Conservation (phyloP, 2,888 invertebrate species). For the Keiferia lycopersicella region DNA sequence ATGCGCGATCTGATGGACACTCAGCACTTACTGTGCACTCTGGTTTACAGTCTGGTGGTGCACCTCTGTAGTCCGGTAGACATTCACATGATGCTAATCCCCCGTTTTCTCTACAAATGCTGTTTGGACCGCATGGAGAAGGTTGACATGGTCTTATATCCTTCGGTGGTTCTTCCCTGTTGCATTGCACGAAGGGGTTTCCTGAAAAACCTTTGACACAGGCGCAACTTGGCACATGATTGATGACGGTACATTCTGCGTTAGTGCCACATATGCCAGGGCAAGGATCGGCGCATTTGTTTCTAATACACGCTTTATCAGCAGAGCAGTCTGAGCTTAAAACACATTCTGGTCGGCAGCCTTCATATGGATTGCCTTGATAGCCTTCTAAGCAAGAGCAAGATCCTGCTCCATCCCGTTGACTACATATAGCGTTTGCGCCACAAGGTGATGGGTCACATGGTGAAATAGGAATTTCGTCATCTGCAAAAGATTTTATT, state of each 20-base stretch:
- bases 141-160: slow-evolving; percentile 85
- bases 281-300: slow-evolving; percentile 93
- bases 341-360: slow-evolving; percentile 93
- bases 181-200: slow-evolving; percentile 83
- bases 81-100: slow-evolving; percentile 88
- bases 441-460: slow-evolving; percentile 95
- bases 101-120: slow-evolving; percentile 87
- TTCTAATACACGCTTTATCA: slow-evolving; percentile 90
- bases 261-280: slow-evolving; percentile 91
- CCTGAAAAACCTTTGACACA: slow-evolving; percentile 87
- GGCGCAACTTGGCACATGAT: slow-evolving; percentile 92
- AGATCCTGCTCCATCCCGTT: slow-evolving; percentile 89
- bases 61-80: slow-evolving; percentile 84
- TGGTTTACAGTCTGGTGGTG: slow-evolving; percentile 87
- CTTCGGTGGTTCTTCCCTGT: slow-evolving; percentile 54
- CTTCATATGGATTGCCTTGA: slow-evolving; percentile 92
- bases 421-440: slow-evolving; percentile 89
- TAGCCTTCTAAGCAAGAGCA: slow-evolving; percentile 91
- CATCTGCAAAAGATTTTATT: slow-evolving; percentile 74
- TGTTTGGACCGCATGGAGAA: slow-evolving; percentile 89
- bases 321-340: slow-evolving; percentile 92
- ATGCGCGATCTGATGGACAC: slow-evolving; percentile 88
- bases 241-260: slow-evolving; percentile 91
- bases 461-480: slow-evolving; percentile 80
- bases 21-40: slow-evolving; percentile 90